phyloP scores from a whole-genome alignment of 2,797 vertebrate species.

The Megalops cyprinoides region DNA sequence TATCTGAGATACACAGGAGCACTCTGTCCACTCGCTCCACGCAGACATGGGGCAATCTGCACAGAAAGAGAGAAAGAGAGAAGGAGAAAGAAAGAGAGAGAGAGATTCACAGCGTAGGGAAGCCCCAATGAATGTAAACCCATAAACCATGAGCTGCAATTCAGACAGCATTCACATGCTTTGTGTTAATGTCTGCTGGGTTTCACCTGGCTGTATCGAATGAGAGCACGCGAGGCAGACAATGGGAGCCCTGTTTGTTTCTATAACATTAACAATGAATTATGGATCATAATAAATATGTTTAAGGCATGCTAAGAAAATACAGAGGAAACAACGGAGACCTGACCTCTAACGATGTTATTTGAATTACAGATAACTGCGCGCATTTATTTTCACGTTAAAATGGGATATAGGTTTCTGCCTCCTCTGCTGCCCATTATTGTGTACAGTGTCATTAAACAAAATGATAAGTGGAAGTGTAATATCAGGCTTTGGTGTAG shows the following conservation, averaged over 20 bases:
- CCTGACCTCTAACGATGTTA: too few relatives aligned
- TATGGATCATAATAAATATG: too few relatives aligned
- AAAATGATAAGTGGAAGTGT: neutral
- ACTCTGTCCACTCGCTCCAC: slow-evolving; percentile 83
- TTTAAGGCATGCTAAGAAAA: too few relatives aligned
- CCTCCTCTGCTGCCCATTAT: too few relatives aligned
- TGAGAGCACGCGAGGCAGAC: neutral
- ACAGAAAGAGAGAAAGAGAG: neutral
- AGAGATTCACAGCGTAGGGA: neutral
- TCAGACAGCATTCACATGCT: neutral
- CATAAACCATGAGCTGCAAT: neutral
- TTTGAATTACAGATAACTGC: neutral
- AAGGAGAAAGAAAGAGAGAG: neutral
- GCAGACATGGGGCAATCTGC: slow-evolving; percentile 78
- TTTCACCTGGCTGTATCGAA: neutral
- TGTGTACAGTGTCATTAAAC: neutral
- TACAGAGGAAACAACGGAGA: too few relatives aligned
- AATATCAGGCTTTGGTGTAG: neutral
- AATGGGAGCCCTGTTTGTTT: neutral
- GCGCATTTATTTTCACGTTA: neutral
- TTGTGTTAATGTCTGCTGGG: neutral
- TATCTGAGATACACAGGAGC: slow-evolving; percentile 77
- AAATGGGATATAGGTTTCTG: neutral
- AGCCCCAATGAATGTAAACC: neutral
- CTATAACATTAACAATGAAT: too few relatives aligned